Percentiles rank a stretch among this genome's conserved stretches.
These are phyloP conservation scores for Spodoptera littoralis DNA, from an alignment of 2,888 invertebrate genomes.

Conservation along the genomic window DNA sequence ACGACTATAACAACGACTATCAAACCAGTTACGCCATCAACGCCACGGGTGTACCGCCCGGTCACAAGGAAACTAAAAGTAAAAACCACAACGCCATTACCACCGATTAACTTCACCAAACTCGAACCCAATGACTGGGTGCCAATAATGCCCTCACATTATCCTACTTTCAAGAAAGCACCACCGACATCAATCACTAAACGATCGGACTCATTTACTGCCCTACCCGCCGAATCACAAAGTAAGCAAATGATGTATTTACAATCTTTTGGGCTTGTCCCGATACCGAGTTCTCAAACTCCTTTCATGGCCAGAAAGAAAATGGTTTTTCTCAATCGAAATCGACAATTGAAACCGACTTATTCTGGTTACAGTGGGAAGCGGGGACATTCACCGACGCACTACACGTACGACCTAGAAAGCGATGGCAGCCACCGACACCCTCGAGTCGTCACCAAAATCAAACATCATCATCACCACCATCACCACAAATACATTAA, in stretches of 20 bases:
- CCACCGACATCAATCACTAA: constrained; percentile 64
- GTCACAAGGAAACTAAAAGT: constrained; percentile 78
- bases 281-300: constrained; percentile 65
- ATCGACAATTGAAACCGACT: constrained; percentile 71
- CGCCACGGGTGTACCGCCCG: constrained; percentile 74
- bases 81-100: constrained; percentile 66
- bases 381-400: constrained; percentile 64
- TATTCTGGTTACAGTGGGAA: constrained; percentile 76
- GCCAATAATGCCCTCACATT: constrained; percentile 82
- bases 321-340: constrained; percentile 72
- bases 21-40: constrained; percentile 57
- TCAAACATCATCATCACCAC: constrained; percentile 91
- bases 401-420: constrained; percentile 68
- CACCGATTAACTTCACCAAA: constrained; percentile 66
- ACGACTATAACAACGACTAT: constrained; percentile 60
- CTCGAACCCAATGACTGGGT: constrained; percentile 82
- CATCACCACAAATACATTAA: constrained; percentile 91
- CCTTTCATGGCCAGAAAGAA: constrained; percentile 69
- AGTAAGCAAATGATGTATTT: constrained; percentile 74
- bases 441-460: constrained; percentile 76
- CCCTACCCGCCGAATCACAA: constrained; percentile 53
- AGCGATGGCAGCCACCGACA: constrained; percentile 69
- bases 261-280: constrained; percentile 78
- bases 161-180: constrained; percentile 65
- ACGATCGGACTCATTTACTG: constrained; percentile 67